Conservation (phyloP, 2,888 invertebrate genomes). For the Pseudeuparius sepicola region DNA sequence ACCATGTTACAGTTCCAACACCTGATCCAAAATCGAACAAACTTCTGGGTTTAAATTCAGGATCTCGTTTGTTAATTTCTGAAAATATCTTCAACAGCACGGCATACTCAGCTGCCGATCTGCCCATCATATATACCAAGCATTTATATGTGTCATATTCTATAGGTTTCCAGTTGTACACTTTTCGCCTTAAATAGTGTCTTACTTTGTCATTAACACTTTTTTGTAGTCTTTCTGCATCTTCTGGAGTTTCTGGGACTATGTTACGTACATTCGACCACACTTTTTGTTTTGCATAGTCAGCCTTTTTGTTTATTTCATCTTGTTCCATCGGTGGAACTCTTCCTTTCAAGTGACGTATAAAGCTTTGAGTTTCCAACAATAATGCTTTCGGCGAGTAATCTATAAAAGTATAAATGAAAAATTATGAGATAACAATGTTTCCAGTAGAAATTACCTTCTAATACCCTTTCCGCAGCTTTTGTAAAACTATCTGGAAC, state of each 20-base stretch:
- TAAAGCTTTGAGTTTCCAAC: slow-evolving; percentile 45
- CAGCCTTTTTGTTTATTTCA: slow-evolving; percentile 37
- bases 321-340: slow-evolving; percentile 54
- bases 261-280: slow-evolving; percentile 27
- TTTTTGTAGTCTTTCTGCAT: slow-evolving; percentile 39
- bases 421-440: neutral
- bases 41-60: slow-evolving; percentile 60
- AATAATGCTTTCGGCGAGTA: slow-evolving; percentile 46
- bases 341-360: slow-evolving; percentile 51
- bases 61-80: slow-evolving; percentile 58
- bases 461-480: slow-evolving; percentile 45
- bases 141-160: slow-evolving; percentile 55
- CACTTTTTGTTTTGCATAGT: slow-evolving; percentile 27
- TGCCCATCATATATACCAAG: slow-evolving; percentile 58
- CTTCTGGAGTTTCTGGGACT: slow-evolving; percentile 36
- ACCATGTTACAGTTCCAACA: slow-evolving; percentile 71
- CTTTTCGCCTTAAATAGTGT: slow-evolving; percentile 46
- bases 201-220: slow-evolving; percentile 46
- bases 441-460: slow-evolving; percentile 35
- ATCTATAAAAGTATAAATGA: slow-evolving; percentile 36
- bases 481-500: slow-evolving; percentile 52
- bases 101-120: slow-evolving; percentile 69
- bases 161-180: slow-evolving; percentile 67
- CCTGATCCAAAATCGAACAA: slow-evolving; percentile 92
- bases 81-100: slow-evolving; percentile 57